Base-by-base conservation (phyloP, 2,888 invertebrate genomes). In the Lasius fuliginosus region DNA sequence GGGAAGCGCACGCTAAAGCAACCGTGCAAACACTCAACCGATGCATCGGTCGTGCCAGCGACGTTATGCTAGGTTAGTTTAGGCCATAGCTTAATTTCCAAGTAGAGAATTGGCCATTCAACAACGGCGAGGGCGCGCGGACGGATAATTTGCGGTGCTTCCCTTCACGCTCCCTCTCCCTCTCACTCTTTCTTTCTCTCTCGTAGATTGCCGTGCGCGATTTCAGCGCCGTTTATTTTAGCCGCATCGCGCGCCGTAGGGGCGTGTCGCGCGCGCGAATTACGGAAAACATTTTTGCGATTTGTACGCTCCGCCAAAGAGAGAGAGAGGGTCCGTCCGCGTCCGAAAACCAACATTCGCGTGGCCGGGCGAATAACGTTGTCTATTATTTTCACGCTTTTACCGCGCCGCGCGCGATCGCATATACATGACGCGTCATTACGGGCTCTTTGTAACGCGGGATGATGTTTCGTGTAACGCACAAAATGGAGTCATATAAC, bases 401-500 rank as follows among this genome's bases (percentile, higher is more conserved):
- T 77, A 82, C 76, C 85, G 65, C 33, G 77, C 77, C 76, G 76
- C 67, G 65, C 67, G 65, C 83, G 85, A 88, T 86, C 86, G 74
- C 79, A 81, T 83, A 82, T 83, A 73, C 84, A 82, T 76, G 68
- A 75, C 87, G 85, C 84, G 90, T 89, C 90, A 90, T 90, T 90
- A 89, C 84, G 65, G 84, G 73, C 88, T 88, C 90, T 90, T 90
- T 90, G 90, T 86, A 90, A 88, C 87, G 82, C 73, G 79, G 83
- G 84, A 86, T 83, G 89, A 88, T 90, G 90, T 86, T 90, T 88
- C 88, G 86, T 86, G 88, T 90, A 90, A 90, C 87, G 86, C 83
- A 88, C 79, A 90, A 90, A 90, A 90, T 90, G 89, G 89, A 89
- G 90, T 90, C 89, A 85, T 90, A 90, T 90, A 90, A 90, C 90